These are phyloP conservation scores for Pangasius macronema DNA, from an alignment of 2,797 vertebrate species.

Conservation along the genomic window DNA sequence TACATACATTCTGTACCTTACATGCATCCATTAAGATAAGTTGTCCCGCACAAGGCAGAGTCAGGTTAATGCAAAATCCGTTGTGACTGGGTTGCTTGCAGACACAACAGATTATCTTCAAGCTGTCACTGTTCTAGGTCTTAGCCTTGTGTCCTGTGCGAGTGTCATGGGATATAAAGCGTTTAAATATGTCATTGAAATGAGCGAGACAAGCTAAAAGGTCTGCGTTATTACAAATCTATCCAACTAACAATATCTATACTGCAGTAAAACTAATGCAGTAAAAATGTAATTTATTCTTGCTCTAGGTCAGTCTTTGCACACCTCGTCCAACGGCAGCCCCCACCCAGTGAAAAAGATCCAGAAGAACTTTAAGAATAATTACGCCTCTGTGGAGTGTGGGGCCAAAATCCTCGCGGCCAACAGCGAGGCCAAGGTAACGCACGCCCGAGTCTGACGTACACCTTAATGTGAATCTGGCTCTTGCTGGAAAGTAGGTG, in stretches of 20 bases:
- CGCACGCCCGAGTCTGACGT: neutral
- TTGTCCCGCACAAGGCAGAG: neutral
- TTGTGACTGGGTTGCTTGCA: neutral
- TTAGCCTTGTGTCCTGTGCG: neutral
- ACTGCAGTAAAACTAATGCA: too few species aligned
- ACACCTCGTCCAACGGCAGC: slow-evolving; percentile 84
- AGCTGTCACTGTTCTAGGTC: neutral
- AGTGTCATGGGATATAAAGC: neutral
- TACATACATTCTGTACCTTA: neutral
- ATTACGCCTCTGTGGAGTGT: slow-evolving; percentile 97
- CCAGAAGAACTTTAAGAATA: slow-evolving; percentile 97
- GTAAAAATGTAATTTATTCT: neutral
- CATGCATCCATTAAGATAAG: neutral
- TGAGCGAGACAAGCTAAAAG: neutral
- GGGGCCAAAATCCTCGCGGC: slow-evolving; percentile 97
- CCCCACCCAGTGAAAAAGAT: slow-evolving; percentile 89
- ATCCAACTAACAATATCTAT: neutral
- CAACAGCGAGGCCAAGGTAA: slow-evolving; percentile 96
- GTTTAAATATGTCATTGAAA: neutral
- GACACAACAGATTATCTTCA: neutral
- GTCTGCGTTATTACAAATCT: neutral
- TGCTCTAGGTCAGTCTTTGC: slow-evolving; percentile 88
- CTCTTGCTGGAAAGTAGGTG: neutral
- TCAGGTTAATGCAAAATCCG: neutral
- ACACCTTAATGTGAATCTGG: neutral